Base-by-base conservation (phyloP, 2,797 vertebrate genomes). In the Crenuchus spilurus region DNA sequence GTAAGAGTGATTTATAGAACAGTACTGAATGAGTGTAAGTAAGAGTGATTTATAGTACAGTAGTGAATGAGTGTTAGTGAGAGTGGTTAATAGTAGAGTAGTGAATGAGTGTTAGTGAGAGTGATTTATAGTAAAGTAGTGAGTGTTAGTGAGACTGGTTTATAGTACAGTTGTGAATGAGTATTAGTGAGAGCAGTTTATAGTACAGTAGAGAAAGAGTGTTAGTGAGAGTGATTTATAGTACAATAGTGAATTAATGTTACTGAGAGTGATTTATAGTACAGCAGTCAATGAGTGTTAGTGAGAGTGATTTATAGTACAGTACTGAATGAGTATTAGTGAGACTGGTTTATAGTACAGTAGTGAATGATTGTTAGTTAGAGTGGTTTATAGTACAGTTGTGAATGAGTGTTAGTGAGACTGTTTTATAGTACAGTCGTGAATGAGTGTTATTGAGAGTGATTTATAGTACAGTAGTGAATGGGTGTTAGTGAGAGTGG, bases 11-110 rank as follows among this genome's bases (percentile, higher is more conserved):
- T 6, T 35, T 3, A 42, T 41, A 44, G 46, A 41, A 49, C 51
- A 74, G 61, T 9, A 33, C 79, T 31, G 70, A 52, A 77, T 44
- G 41, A 2, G 11, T 42, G 39, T 42, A n/a, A 22, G 71, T 20
- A 24, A 49, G 16, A 33, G 22, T 24, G 16, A 14, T 6, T 35
- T 3, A 42, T 41, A 44, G 46, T 46, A 49, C 51, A 74, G 61
- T 9, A 33, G 80, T 31, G 70, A 52, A 20, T 52, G 49, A 70
- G 31, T 52, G 31, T 35, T 18, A 24, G 52, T 49, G 62, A 48
- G 57, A n/a, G 44, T 55, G 31, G 46, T 20, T n/a, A n/a, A n/a
- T n/a, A n/a, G n/a, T n/a, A n/a, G n/a, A n/a, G n/a, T n/a, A n/a
- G n/a, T n/a, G n/a, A n/a, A n/a, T n/a, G n/a, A n/a, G n/a, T n/a